These are phyloP conservation scores for Erythrocebus patas DNA, from an alignment of 2,113 vertebrate species.

Conservation along the genomic window DNA sequence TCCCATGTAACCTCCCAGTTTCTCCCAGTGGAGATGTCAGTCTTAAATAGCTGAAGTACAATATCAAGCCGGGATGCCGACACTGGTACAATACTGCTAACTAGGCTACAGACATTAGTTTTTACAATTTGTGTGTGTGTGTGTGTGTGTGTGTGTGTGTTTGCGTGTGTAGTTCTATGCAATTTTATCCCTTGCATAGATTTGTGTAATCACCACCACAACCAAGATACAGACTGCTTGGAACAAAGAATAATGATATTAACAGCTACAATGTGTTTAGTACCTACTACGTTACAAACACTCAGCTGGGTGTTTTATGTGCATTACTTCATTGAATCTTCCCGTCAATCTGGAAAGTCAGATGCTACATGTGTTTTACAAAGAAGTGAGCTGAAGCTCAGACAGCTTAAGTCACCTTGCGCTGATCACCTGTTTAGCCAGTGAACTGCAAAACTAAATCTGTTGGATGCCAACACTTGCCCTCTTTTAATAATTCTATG, in stretches of 20 bases:
- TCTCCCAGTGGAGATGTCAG: neutral
- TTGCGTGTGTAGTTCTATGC: neutral
- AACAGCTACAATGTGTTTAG: neutral
- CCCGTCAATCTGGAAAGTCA: neutral
- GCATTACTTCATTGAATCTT: neutral
- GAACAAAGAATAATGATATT: neutral
- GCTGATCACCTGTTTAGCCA: too few species aligned
- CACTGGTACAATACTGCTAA: neutral
- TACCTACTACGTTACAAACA: neutral
- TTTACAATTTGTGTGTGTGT: neutral
- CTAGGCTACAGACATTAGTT: neutral
- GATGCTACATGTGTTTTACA: neutral
- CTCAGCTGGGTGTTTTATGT: neutral
- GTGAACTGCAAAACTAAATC: neutral
- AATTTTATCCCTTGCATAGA: neutral
- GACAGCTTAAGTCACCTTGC: neutral
- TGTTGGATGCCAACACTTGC: neutral
- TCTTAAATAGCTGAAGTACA: neutral
- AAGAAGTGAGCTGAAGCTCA: neutral
- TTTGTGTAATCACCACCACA: neutral
- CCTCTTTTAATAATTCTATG: neutral
- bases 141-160: neutral
- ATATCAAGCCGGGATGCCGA: neutral
- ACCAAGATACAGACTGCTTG: neutral
- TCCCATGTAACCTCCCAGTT: rapidly evolving